phyloP scores from a whole-genome alignment of 2,797 vertebrate genomes.

The Notoglanidium macrostoma region DNA sequence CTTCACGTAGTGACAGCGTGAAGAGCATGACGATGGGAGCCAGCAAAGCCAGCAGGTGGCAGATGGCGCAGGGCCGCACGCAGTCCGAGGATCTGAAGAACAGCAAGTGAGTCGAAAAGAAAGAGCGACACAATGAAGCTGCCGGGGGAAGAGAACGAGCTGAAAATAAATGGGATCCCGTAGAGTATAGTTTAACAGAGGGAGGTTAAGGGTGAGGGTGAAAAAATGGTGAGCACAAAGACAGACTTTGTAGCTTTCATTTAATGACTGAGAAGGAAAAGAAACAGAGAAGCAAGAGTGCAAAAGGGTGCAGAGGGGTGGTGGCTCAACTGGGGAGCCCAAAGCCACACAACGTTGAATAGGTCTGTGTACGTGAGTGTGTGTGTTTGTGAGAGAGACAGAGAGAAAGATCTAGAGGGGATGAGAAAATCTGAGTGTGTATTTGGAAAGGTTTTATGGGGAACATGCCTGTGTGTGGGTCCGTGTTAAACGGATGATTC shows the following conservation, averaged over 20 bases:
- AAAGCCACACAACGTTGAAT: slow-evolving; percentile 7
- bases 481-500: slow-evolving; percentile 37
- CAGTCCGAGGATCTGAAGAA: slow-evolving; percentile 94
- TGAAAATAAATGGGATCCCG: not conserved
- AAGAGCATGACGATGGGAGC: slow-evolving; percentile 81
- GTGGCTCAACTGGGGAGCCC: not conserved
- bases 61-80: slow-evolving; percentile 94
- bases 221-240: slow-evolving; percentile 29
- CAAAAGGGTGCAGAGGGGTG: slow-evolving; percentile 2
- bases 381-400: not conserved
- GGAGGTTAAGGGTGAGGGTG: slow-evolving; percentile 18
- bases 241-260: not conserved
- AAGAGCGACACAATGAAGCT: not conserved
- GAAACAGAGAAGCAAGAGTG: slow-evolving; percentile 1
- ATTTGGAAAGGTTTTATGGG: slow-evolving; percentile 41
- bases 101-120: slow-evolving; percentile 89
- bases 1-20: slow-evolving; percentile 87
- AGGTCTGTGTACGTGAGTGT: not conserved
- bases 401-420: not conserved
- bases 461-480: slow-evolving; percentile 52
- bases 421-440: not conserved
- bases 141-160: not conserved
- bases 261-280: slow-evolving; percentile 28
- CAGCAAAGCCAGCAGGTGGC: slow-evolving; percentile 89
- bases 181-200: slow-evolving; percentile 8